Evolutionary conservation across 2,797 vertebrate species (phyloP).

Genomic region (Lateolabrax maculatus): DNA sequence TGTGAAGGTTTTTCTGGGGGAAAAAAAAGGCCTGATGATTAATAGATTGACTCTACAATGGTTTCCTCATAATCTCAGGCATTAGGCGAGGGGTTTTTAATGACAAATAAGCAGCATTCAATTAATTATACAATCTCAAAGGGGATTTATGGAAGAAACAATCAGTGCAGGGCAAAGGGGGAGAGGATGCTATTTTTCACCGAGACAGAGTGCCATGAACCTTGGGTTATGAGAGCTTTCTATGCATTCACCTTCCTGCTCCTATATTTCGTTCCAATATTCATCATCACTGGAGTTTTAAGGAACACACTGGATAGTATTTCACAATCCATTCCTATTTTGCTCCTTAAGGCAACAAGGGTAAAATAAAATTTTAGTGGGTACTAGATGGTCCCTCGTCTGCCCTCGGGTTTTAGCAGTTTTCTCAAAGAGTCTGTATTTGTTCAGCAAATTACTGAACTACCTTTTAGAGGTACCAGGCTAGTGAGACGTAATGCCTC

Average conservation of each 20-base stretch:
- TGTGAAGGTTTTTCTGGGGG: conserved; percentile 79
- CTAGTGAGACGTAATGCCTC: conserved; percentile 61
- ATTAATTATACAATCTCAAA: conserved; percentile 84
- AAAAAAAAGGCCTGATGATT: conserved; percentile 68
- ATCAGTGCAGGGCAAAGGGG: conserved; percentile 74
- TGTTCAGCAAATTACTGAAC: conserved; percentile 73
- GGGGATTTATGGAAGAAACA: conserved; percentile 84
- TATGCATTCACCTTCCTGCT: conserved; percentile 59
- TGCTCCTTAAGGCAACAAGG: conserved; percentile 48
- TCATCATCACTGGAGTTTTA: conserved; percentile 60
- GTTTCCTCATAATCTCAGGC: conserved; percentile 79
- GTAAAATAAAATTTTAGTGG: conserved; percentile 62
- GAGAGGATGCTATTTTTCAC: conserved; percentile 79
- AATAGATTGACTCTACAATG: conserved; percentile 81
- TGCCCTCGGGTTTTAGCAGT: conserved; percentile 66
- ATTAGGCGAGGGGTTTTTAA: conserved; percentile 78
- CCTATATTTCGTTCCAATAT: conserved; percentile 50
- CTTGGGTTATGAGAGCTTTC: conserved; percentile 64
- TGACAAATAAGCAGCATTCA: conserved; percentile 82
- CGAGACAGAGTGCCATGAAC: conserved; percentile 73
- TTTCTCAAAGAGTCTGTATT: conserved; percentile 68
- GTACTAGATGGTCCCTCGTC: conserved; percentile 56
- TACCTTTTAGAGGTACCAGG: conserved; percentile 63
- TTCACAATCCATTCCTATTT: conserved; percentile 61
- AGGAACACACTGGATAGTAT: conserved; percentile 56